A percentile compares a stretch with the other conserved stretches of the same genome.
These are phyloP conservation scores for Bembecia ichneumoniformis DNA, from an alignment of 2,888 invertebrate species.

Conservation along the genomic window DNA sequence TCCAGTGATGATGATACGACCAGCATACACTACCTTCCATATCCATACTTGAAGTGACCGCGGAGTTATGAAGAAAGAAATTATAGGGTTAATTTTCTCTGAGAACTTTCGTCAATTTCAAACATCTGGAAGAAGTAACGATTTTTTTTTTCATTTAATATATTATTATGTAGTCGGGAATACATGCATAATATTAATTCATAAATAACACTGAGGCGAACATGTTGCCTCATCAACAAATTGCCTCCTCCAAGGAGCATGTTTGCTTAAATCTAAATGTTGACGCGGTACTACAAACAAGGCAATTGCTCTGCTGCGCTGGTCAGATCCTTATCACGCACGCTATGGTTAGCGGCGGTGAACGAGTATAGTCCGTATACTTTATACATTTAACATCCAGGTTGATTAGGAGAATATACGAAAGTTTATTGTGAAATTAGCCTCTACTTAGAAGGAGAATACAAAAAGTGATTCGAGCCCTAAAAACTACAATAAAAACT, in stretches of 20 bases:
- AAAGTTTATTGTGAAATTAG: too few relatives aligned
- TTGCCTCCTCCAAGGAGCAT: slow-evolving; percentile 11
- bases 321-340: slow-evolving; percentile 55
- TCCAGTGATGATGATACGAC: slow-evolving; percentile 27
- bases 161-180: too few relatives aligned
- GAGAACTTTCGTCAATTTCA: slow-evolving; percentile 6
- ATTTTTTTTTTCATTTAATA: too few relatives aligned
- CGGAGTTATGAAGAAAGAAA: slow-evolving; percentile 16
- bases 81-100: slow-evolving; percentile 1
- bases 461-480: too few relatives aligned
- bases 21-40: slow-evolving; percentile 28
- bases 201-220: too few relatives aligned
- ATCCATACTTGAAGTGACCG: slow-evolving; percentile 15
- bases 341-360: slow-evolving; percentile 29
- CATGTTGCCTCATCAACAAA: neutral
- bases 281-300: slow-evolving; percentile 46
- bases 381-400: neutral
- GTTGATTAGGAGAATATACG: too few relatives aligned
- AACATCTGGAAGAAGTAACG: too few relatives aligned
- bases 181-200: too few relatives aligned
- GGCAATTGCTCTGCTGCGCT: slow-evolving; percentile 50
- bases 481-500: too few relatives aligned
- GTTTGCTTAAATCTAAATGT: slow-evolving; percentile 6
- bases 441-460: too few relatives aligned
- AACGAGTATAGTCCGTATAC: neutral